Percentiles rank a stretch among this genome's conserved stretches.
Evolutionary conservation across 2,888 invertebrate genomes (phyloP).

Genomic region (Cheilosia urbana): DNA sequence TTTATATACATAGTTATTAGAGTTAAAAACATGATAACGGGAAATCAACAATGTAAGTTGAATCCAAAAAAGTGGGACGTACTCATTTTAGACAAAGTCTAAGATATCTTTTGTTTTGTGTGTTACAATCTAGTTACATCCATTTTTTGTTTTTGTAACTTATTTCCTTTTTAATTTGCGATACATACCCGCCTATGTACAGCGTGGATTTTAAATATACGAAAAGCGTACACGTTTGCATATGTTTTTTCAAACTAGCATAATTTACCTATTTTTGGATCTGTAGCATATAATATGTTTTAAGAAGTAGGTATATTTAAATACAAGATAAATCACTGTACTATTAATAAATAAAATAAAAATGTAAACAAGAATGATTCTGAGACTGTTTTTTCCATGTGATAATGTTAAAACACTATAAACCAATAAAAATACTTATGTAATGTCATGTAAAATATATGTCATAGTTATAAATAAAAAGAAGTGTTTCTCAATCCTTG

Average conservation of each 20-base stretch:
- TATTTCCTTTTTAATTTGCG: background rate
- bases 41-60: slow-evolving; percentile 9
- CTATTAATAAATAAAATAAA: slow-evolving; percentile 46
- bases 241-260: background rate
- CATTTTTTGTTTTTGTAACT: background rate
- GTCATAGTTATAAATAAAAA: slow-evolving; percentile 49
- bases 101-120: background rate
- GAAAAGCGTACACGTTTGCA: background rate
- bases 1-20: slow-evolving; percentile 3
- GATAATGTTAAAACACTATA: slow-evolving; percentile 85
- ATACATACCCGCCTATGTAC: slow-evolving; percentile 6
- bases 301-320: slow-evolving; percentile 16
- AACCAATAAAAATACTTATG: slow-evolving; percentile 56
- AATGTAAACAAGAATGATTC: slow-evolving; percentile 74
- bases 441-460: slow-evolving; percentile 59
- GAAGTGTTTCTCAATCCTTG: background rate
- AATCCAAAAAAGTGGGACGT: background rate
- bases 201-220: slow-evolving; percentile 2
- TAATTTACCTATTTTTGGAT: background rate
- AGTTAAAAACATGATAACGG: slow-evolving; percentile 4
- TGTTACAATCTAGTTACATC: background rate
- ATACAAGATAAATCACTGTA: slow-evolving; percentile 12
- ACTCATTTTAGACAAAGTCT: too few relatives aligned
- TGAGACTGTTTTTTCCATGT: slow-evolving; percentile 84
- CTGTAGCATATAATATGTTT: slow-evolving; percentile 11